Evolutionary conservation across 2,113 vertebrate genomes (phyloP), one percentile per base, ranked within the genome.

Genomic region (Clarias magur): DNA sequence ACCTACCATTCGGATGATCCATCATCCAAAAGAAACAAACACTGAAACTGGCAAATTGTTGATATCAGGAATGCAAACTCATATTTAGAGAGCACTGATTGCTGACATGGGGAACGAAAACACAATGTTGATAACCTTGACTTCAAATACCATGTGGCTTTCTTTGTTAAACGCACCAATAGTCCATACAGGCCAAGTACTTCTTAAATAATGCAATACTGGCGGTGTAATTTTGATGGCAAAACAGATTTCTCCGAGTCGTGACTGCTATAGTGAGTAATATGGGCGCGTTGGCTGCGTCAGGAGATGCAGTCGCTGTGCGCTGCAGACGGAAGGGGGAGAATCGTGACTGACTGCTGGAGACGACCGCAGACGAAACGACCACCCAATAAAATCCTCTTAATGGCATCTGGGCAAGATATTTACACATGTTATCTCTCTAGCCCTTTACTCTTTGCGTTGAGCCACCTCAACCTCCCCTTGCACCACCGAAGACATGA

Each of bases 181-280:
- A 95, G 93, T 92, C 92, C 91, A 92, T 91, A 91, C 84, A 91
- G 85, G 93, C 87, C 92, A 93, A 94, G 90, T 95, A 95, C 92
- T 94, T 95, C 95, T 95, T 96, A 95, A 96, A 96, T 97, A 97
- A 96, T 96, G 96, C 95, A 97, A 96, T 92, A 93, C 93, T 93
- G 95, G 94, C 93, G 92, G 94, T 94, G 95, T 96, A 94, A 97
- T 96, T 96, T 96, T 93, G 94, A 95, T 95, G 95, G 93, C 96
- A 97, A 96, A 97, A 95, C 96, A 96, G 96, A 97, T 96, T 97
- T 96, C 56, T 87, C 95, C 95, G 97, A 97, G 97, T 99, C 97
- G 97, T 99, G 97, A 99, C 97, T 94, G 93, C 96, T 96, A 96
- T 97, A 97, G 96, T 98, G 97, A 98, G 97, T 99, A 97, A 98